Percentiles rank a stretch among this genome's conserved stretches.
These are phyloP conservation scores for Brachylomia viminalis DNA, from an alignment of 2,888 invertebrate genomes.

Conservation along the genomic window DNA sequence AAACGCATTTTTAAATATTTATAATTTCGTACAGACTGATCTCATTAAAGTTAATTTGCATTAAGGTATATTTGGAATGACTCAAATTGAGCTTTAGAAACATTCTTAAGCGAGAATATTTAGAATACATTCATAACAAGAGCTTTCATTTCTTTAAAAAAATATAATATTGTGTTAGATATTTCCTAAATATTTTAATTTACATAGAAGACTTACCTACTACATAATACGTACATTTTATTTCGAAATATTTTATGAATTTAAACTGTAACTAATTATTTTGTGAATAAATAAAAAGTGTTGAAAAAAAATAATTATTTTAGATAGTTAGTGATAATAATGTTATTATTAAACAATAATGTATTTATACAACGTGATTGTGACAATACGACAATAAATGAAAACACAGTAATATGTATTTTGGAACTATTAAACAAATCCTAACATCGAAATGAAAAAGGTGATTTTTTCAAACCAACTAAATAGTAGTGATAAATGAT, in stretches of 20 bases:
- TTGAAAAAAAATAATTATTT: background rate
- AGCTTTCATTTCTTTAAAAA: slow-evolving; percentile 11
- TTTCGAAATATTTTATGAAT: background rate
- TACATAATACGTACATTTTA: background rate
- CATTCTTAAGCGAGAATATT: background rate
- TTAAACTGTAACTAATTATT: background rate
- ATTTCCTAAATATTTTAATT: slow-evolving; percentile 14
- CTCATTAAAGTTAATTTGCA: background rate
- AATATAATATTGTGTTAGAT: background rate
- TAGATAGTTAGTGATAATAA: slow-evolving; percentile 17
- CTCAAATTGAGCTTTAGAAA: background rate
- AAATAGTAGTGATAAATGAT: too few species aligned
- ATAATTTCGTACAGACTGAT: background rate
- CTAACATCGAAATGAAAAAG: too few species aligned
- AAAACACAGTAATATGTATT: too few species aligned
- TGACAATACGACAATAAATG: too few species aligned
- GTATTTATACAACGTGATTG: background rate
- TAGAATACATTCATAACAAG: background rate
- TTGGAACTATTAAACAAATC: too few species aligned
- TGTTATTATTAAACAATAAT: slow-evolving; percentile 23
- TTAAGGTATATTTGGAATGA: background rate
- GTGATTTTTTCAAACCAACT: too few species aligned
- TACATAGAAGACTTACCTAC: slow-evolving; percentile 20
- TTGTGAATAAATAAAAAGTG: slow-evolving; percentile 1
- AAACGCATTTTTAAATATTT: background rate